These are phyloP conservation scores for Andinoacara biseriatus DNA, from an alignment of 2,113 vertebrate species.

Conservation along the genomic window DNA sequence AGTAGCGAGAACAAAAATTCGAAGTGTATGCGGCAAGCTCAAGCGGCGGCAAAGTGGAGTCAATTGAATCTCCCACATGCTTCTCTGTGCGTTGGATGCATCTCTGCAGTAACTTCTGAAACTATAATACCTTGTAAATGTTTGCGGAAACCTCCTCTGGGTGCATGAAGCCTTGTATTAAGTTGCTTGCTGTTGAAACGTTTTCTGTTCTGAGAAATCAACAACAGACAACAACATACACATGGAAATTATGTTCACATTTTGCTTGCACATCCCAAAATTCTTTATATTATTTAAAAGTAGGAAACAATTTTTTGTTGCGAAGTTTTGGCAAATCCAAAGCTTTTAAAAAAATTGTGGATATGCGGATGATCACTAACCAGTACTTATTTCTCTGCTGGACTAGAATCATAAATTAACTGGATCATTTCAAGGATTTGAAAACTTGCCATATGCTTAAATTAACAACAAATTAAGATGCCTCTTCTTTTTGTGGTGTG, in stretches of 20 bases:
- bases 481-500: conserved; percentile 9
- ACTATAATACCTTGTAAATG: conserved; percentile 34
- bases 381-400: neutral
- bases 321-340: neutral
- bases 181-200: neutral
- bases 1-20: conserved; percentile 70
- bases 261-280: neutral
- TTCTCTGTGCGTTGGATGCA: conserved; percentile 40
- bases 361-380: neutral
- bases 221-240: neutral
- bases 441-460: neutral
- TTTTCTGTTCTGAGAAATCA: neutral
- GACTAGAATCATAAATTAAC: neutral
- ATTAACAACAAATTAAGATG: neutral
- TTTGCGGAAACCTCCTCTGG: conserved; percentile 30
- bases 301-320: neutral
- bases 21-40: conserved; percentile 62
- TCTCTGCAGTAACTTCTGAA: conserved; percentile 22
- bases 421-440: neutral
- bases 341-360: neutral
- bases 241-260: neutral
- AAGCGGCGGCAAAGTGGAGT: conserved; percentile 71
- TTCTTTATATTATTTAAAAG: neutral
- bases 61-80: conserved; percentile 68
- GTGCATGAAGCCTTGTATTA: neutral